Percentiles rank a stretch among this genome's conserved stretches.
These are phyloP conservation scores for Lutra lutra DNA, from an alignment of 2,797 vertebrate genomes.

Conservation along the genomic window DNA sequence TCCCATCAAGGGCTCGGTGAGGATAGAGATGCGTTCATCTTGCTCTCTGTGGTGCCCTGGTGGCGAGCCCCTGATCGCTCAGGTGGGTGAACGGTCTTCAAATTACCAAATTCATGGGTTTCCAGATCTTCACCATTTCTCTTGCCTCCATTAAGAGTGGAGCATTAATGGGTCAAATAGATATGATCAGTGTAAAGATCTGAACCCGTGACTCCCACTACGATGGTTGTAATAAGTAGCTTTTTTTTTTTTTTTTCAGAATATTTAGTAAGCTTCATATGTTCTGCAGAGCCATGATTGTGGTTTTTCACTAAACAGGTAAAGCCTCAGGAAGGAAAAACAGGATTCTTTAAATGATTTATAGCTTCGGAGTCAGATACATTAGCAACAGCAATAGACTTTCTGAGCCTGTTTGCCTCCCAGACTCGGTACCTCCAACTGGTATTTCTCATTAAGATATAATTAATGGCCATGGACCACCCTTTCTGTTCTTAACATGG, in stretches of 20 bases:
- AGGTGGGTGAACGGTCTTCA: neutral
- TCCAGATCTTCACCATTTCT: neutral
- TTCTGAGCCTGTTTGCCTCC: neutral
- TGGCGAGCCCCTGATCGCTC: neutral
- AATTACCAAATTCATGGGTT: neutral
- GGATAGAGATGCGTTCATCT: fast-evolving
- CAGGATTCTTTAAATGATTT: neutral
- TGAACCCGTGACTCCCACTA: neutral
- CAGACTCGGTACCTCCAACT: neutral
- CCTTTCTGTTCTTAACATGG: neutral
- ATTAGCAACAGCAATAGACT: neutral
- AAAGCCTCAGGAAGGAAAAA: neutral
- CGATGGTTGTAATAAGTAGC: neutral
- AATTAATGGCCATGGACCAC: neutral
- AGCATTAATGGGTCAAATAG: neutral
- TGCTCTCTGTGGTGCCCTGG: neutral
- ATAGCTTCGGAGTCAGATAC: neutral
- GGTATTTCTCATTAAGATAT: neutral
- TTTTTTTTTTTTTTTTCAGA: neutral
- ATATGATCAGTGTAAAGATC: neutral
- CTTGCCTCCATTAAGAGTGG: neutral
- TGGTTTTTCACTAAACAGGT: neutral
- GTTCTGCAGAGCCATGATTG: neutral
- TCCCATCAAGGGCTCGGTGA: neutral
- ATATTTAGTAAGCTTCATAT: neutral